Evolutionary conservation across 2,797 vertebrate species (phyloP), one percentile per base, ranked within the genome.

Genomic region (Pseudomugil gertrudae): DNA sequence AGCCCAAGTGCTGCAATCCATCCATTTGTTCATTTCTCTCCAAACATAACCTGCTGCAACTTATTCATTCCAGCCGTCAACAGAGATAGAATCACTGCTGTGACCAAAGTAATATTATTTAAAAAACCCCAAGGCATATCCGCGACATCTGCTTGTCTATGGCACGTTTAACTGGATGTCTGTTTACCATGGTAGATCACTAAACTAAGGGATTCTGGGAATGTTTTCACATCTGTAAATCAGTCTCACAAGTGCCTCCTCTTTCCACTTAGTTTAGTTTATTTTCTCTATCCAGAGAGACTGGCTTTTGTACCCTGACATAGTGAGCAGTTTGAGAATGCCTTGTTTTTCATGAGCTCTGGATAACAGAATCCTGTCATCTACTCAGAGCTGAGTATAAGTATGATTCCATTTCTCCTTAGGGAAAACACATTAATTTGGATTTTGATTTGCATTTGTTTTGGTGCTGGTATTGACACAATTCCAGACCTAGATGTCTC

Each of bases 361-460:
- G 88, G 85, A 90, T 91, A 92, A 91, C 88, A 90, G 87, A 88
- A 89, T 87, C 83, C 90, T 92, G 90, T 93, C 91, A 93, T 92
- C 89, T 92, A 91, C 88, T 84, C 87, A 90, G 89, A 78, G 84
- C 79, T 56, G 84, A 90, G 84, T 92, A 87, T 87, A 90, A 91
- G 89, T 90, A 81, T 80, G 87, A 87, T 89, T 90, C 90, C 38
- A 83, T 89, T 90, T 79, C 90, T 91, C 90, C 89, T 89, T 83
- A 45, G 91, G 92, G 91, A 91, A 93, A 92, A 93, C 92, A 91
- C 91, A 92, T 93, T 93, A 89, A 92, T 92, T 93, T 92, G 81
- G 91, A 93, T 92, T 93, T 92, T 88, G 88, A 92, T 93, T 93
- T 93, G 92, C 92, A 93, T 93, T 93, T 93, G 91, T 93, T 92